Base-by-base conservation (phyloP, 2,888 invertebrate species). In the Nematopogon swammerdamellus region DNA sequence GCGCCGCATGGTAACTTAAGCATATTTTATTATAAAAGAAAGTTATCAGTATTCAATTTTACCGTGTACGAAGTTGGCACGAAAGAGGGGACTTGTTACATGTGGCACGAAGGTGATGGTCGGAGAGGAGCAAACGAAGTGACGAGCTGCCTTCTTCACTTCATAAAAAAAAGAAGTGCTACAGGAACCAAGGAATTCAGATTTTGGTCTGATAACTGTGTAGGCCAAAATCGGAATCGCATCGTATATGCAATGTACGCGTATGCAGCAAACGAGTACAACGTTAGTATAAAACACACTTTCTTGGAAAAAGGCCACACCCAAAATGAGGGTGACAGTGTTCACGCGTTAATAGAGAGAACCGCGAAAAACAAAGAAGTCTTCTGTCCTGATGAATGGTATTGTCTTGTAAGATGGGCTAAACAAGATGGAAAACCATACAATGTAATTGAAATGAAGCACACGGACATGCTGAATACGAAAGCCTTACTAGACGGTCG, bases 151-250 rank as follows among this genome's bases (percentile, higher is more conserved):
- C 30, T 55, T 8, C 51, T 46, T 49, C 8, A 44, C 5, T 51
- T 19, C 20, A 45, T 45, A 20, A 19, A 45, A 16, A 19, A 45
- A 19, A 19, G 50, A 48, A 8, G 4, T 25, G 8, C 5, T 25
- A 25, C 4, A 48, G 53, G 52, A 8, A 53, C 53, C 18, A 55
- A 51, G 20, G 54, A 58, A 25, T 59, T 58, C 49, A 45, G 52
- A 25, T 61, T 62, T 49, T 62, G 55, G 53, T 61, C 59, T 16
- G 60, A 60, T 49, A 60, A 58, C 48, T 58, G 56, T 36, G 45
- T 52, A 8, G 59, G 61, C 2, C 59, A 60, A 55, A 61, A 60
- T 52, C 44, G 56, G 20, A 62, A 60, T 49, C 50, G 57, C 10
- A 55, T 55, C 44, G 53, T 60, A 11, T 61, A 57, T 51, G 55